These are phyloP conservation scores for Tympanuchus pallidicinctus DNA, from an alignment of 2,113 vertebrate species.

Conservation along the genomic window DNA sequence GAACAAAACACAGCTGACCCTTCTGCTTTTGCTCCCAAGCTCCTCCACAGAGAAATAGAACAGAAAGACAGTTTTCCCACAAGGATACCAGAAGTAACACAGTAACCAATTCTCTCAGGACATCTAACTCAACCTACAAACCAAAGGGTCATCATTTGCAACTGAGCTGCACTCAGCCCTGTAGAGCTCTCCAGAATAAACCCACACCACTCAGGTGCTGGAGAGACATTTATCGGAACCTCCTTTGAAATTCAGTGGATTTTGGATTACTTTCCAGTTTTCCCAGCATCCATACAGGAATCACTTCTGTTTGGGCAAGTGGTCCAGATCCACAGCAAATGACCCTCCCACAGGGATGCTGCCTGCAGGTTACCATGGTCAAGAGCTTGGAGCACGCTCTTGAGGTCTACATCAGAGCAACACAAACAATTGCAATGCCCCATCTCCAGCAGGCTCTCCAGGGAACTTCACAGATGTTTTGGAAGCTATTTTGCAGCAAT, in stretches of 20 bases:
- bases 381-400: fast-evolving
- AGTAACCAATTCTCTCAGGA: neutral
- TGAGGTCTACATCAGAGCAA: neutral
- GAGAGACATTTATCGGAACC: neutral
- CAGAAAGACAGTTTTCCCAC: neutral
- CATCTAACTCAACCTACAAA: neutral
- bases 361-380: neutral
- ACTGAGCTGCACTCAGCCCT: neutral
- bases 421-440: neutral
- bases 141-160: neutral
- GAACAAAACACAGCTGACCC: neutral
- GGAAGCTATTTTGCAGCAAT: neutral
- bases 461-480: neutral
- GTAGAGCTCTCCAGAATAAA: neutral
- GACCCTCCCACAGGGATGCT: neutral
- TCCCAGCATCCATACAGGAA: neutral
- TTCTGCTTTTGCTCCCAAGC: neutral
- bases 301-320: neutral
- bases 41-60: neutral
- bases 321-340: neutral
- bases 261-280: neutral
- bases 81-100: neutral
- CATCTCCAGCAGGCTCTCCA: neutral
- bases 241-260: neutral
- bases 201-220: neutral